Evolutionary conservation across 2,797 vertebrate genomes (phyloP).

Genomic region (Smutsia temminckii): DNA sequence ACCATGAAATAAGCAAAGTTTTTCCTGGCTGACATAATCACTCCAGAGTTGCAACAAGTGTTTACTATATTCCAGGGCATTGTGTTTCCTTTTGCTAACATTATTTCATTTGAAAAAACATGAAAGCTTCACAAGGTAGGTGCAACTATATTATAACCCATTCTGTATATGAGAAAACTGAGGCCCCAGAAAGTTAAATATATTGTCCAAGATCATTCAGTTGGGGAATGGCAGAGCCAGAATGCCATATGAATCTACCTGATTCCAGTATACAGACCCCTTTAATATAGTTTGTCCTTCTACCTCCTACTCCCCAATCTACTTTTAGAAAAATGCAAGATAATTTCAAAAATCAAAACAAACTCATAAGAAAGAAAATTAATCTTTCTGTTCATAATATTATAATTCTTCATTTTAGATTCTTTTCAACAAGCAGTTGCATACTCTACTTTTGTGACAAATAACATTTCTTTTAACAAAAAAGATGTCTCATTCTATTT

Average conservation of each 20-base stretch:
- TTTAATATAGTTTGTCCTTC: not conserved
- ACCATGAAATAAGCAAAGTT: not conserved
- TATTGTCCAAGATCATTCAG: not conserved
- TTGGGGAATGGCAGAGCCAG: not conserved
- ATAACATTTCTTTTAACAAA: constrained; percentile 61
- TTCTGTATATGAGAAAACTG: not conserved
- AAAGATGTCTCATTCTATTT: constrained; percentile 20
- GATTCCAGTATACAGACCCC: not conserved
- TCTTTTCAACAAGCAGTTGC: constrained; percentile 41
- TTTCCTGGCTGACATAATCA: not conserved
- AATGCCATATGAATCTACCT: not conserved
- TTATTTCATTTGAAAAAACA: not conserved
- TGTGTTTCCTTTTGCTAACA: not conserved
- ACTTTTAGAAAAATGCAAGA: constrained; percentile 35
- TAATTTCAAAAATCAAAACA: constrained; percentile 45
- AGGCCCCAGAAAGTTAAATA: not conserved
- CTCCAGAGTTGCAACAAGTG: not conserved
- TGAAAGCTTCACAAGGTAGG: not conserved
- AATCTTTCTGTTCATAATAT: constrained; percentile 4
- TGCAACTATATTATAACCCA: not conserved
- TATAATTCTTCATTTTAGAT: constrained; percentile 34
- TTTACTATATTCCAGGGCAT: not conserved
- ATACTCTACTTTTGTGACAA: constrained; percentile 37
- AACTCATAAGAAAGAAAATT: constrained; percentile 43
- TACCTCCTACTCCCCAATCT: not conserved